A percentile compares a stretch with the other conserved stretches of the same genome.
Conservation (phyloP, 37 sponge, comb jelly and placozoan species). For the Cliona cf. orientalis region DNA sequence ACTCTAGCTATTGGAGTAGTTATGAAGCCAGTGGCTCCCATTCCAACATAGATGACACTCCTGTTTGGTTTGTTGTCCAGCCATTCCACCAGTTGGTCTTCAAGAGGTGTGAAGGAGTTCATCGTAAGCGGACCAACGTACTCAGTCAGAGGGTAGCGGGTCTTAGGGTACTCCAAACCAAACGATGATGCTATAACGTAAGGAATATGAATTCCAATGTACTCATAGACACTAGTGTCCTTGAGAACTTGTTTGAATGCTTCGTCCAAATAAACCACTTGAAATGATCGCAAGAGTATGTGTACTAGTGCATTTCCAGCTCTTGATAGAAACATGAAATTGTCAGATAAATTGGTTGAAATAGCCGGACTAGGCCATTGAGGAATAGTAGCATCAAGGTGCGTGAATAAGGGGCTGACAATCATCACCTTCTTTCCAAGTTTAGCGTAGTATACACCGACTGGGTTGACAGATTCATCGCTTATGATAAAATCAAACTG, state of each 20-base stretch:
- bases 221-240: not conserved
- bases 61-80: constrained; percentile 1
- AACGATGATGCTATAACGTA: not conserved
- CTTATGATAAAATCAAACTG: constrained; percentile 6
- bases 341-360: no score
- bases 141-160: not conserved
- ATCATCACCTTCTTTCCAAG: constrained; percentile 2
- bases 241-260: not conserved
- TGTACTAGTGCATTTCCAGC: no score
- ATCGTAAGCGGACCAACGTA: constrained; percentile 6
- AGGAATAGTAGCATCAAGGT: not conserved
- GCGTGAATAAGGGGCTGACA: not conserved
- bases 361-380: not conserved
- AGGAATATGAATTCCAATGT: not conserved
- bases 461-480: not conserved
- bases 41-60: constrained; percentile 34
- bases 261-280: not conserved
- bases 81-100: not conserved
- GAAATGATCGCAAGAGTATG: not conserved
- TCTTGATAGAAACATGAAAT: no score
- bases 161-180: not conserved
- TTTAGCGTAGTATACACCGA: not conserved
- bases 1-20: not conserved
- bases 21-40: constrained; percentile 13
- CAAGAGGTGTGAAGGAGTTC: not conserved